Evolutionary conservation across 2,113 vertebrate species (phyloP).

Genomic region (Eulemur macaco): DNA sequence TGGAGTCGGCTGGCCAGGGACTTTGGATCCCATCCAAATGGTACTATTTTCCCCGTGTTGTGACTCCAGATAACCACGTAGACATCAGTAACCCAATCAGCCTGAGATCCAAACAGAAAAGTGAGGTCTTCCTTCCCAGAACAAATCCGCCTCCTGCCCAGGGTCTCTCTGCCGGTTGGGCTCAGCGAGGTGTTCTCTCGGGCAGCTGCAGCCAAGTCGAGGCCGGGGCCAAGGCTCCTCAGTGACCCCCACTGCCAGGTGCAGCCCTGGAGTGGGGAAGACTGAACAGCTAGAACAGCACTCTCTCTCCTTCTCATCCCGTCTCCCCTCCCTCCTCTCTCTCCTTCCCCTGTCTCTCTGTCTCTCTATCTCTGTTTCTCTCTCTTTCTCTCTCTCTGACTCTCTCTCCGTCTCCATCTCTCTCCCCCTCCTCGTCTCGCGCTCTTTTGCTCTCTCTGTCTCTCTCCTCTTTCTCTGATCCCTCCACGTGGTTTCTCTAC

Average conservation of each 20-base stretch:
- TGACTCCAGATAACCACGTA: background rate
- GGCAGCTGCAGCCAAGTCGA: background rate
- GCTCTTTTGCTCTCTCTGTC: background rate
- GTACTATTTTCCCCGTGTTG: background rate
- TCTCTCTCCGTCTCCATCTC: background rate
- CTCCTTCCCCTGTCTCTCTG: too few relatives aligned
- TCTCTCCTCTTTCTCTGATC: background rate
- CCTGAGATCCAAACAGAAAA: background rate
- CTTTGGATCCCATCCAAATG: fast-evolving
- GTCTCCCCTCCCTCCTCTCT: background rate
- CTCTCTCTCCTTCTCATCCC: background rate
- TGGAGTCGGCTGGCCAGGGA: background rate
- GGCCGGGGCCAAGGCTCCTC: fast-evolving
- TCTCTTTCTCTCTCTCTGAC: background rate
- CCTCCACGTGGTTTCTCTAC: background rate
- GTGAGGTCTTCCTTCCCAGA: background rate
- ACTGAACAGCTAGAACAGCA: background rate
- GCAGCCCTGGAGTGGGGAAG: background rate
- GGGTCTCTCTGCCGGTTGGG: fast-evolving
- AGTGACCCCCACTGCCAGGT: background rate
- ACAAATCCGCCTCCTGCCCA: too few relatives aligned
- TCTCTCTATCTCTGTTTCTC: background rate
- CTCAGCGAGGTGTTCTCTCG: too few relatives aligned
- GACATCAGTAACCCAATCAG: background rate
- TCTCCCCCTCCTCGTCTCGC: background rate